Evolutionary conservation across 2,888 invertebrate species (phyloP).

Genomic region (Stenolophus ochropezus): DNA sequence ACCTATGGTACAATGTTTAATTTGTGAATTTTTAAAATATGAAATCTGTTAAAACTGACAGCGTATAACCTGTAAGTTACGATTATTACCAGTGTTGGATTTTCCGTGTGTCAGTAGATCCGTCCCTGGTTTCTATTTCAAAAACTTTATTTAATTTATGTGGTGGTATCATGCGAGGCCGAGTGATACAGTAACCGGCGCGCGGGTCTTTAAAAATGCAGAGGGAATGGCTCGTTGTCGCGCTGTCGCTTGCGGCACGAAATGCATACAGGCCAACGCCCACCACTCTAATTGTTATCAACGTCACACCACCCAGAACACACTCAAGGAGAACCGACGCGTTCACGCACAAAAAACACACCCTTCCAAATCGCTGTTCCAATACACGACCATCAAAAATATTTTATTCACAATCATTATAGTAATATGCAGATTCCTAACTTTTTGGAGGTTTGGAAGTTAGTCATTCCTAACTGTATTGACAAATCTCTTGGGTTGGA

Average conservation of each 20-base stretch:
- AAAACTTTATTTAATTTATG: constrained; percentile 53
- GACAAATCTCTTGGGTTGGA: no score
- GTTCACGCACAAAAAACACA: no score
- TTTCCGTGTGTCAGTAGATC: neutral
- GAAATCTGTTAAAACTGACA: no score
- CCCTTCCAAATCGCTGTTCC: no score
- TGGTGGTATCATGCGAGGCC: constrained; percentile 46
- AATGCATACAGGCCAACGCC: constrained; percentile 26
- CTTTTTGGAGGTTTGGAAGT: no score
- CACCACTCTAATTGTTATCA: neutral
- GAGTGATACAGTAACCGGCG: constrained; percentile 18
- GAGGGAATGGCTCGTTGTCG: constrained; percentile 35
- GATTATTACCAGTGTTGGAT: neutral
- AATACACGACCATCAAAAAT: no score
- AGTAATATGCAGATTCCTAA: no score
- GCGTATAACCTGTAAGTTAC: neutral
- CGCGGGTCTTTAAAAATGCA: constrained; percentile 55
- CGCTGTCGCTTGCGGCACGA: constrained; percentile 18
- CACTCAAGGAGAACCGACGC: neutral
- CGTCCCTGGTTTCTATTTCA: constrained; percentile 22
- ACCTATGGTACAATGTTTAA: no score
- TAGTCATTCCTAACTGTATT: no score
- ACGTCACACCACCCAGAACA: neutral
- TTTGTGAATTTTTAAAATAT: no score
- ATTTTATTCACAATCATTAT: no score